Conservation (phyloP, 2,797 vertebrate genomes). For the Xenops minutus region DNA sequence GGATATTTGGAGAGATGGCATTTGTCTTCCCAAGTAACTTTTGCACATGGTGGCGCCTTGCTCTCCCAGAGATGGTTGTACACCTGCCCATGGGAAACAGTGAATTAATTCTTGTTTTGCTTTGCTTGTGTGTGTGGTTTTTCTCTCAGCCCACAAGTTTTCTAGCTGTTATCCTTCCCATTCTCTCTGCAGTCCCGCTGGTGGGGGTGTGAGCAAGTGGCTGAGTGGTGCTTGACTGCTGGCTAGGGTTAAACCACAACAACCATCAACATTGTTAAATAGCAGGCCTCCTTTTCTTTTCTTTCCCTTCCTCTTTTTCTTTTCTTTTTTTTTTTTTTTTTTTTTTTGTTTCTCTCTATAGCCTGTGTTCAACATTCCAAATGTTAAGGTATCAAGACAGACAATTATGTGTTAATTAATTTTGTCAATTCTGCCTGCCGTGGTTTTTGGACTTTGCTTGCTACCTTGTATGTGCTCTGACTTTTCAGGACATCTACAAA, state of each 20-base stretch:
- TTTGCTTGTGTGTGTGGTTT: not conserved
- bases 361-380: not conserved
- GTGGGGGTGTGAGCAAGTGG: not conserved
- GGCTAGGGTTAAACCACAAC: rapidly evolving
- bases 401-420: not conserved
- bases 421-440: not conserved
- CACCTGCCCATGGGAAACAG: not conserved
- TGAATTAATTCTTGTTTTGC: not conserved
- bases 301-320: no score
- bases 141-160: not conserved
- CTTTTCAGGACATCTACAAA: not conserved
- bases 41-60: rapidly evolving
- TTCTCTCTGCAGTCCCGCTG: not conserved
- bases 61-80: not conserved
- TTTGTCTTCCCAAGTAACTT: not conserved
- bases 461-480: not conserved
- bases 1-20: no score
- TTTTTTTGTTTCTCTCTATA: not conserved
- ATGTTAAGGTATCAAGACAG: not conserved
- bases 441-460: not conserved
- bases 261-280: not conserved
- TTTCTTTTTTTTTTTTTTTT: not conserved
- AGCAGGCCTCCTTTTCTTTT: rapidly evolving
- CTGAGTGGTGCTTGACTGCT: rapidly evolving
- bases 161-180: not conserved